A percentile compares a stretch with the other conserved stretches of the same genome.
These are phyloP conservation scores for Hipposideros larvatus DNA, from an alignment of 2,797 vertebrate genomes.

Conservation along the genomic window DNA sequence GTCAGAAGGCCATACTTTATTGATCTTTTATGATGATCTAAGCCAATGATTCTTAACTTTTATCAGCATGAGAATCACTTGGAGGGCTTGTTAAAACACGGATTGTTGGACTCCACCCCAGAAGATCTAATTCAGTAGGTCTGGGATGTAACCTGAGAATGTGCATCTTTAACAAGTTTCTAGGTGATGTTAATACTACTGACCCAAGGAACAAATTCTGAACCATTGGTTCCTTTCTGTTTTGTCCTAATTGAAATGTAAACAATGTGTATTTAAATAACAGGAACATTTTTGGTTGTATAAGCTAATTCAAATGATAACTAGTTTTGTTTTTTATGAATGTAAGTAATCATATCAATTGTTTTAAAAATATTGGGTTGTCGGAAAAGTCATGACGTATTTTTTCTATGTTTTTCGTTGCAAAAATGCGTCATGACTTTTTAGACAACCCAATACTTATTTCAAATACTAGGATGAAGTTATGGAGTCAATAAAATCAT, in stretches of 20 bases:
- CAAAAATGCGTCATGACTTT: no score
- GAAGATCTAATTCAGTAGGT: not conserved
- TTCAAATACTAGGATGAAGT: not conserved
- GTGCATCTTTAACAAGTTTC: not conserved
- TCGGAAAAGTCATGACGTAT: no score
- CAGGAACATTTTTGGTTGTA: no score
- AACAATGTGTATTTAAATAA: not conserved
- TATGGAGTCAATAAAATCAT: not conserved
- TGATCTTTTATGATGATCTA: not conserved
- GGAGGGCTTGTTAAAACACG: not conserved
- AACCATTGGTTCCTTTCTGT: not conserved
- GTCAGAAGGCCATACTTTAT: not conserved
- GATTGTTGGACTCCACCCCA: not conserved
- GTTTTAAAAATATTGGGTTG: not conserved
- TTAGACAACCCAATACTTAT: not conserved
- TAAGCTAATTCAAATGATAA: not conserved
- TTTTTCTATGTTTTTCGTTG: no score
- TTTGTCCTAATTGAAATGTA: slow-evolving; percentile 17
- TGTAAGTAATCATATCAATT: not conserved
- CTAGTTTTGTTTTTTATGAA: not conserved
- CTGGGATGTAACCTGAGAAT: not conserved
- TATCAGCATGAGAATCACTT: not conserved
- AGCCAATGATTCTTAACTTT: not conserved
- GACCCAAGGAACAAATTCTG: not conserved
- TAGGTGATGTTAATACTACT: not conserved